Percentiles rank a stretch among this genome's conserved stretches.
phyloP scores from a whole-genome alignment of 1,140 invertebrate genomes.

The Hycleus cichorii region DNA sequence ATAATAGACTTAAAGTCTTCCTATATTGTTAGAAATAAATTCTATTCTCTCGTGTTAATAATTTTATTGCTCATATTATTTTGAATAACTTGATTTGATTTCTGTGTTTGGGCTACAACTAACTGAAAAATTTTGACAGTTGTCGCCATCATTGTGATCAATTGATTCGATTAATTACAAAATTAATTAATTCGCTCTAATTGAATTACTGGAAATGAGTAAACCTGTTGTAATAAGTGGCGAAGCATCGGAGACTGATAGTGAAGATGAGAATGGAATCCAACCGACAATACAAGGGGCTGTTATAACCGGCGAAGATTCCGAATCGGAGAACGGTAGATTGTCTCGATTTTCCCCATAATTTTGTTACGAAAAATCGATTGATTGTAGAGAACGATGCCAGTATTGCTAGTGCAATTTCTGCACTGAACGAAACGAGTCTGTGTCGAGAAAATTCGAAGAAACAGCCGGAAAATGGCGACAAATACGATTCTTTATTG shows the following conservation, averaged over 20 bases:
- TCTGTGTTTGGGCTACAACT: too few relatives aligned
- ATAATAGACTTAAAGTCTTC: too few relatives aligned
- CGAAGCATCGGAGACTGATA: slow-evolving; percentile 39
- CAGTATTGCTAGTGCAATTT: slow-evolving; percentile 29
- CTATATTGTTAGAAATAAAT: too few relatives aligned
- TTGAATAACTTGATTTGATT: too few relatives aligned
- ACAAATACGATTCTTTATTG: slow-evolving; percentile 30
- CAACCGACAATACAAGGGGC: slow-evolving; percentile 24
- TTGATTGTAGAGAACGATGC: slow-evolving; percentile 21
- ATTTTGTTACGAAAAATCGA: not conserved
- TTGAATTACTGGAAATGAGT: not conserved
- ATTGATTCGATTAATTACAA: too few relatives aligned
- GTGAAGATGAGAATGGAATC: slow-evolving; percentile 29
- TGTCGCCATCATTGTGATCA: too few relatives aligned
- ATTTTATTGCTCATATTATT: too few relatives aligned
- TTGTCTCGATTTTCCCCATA: not conserved
- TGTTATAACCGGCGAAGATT: slow-evolving; percentile 37
- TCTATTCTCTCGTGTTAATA: too few relatives aligned
- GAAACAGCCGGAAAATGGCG: slow-evolving; percentile 8
- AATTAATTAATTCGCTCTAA: too few relatives aligned
- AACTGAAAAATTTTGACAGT: too few relatives aligned
- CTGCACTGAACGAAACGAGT: slow-evolving; percentile 21
- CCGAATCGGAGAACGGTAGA: slow-evolving; percentile 37
- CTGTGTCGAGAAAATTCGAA: not conserved
- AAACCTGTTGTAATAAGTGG: slow-evolving; percentile 19